Percentiles rank a stretch among this genome's conserved stretches.
These are phyloP conservation scores for Gnathonemus echidnorhynchus DNA, from an alignment of 2,113 vertebrate species.

Conservation along the genomic window DNA sequence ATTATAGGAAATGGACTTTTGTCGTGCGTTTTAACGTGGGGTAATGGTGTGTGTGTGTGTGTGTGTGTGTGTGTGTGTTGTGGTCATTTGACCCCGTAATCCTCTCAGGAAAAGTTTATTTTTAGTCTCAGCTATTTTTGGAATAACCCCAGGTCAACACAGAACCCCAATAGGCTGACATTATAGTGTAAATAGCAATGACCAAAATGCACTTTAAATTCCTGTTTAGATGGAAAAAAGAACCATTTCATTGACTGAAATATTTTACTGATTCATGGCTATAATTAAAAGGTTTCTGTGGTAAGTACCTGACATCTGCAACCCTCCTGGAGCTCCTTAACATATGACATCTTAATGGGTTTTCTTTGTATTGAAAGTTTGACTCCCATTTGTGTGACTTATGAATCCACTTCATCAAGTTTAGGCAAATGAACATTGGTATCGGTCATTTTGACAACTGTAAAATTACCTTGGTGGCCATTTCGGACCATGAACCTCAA, in stretches of 20 bases:
- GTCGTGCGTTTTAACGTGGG: not conserved
- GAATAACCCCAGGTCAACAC: not conserved
- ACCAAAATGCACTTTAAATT: not conserved
- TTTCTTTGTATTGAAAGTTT: not conserved
- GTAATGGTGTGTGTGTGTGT: not conserved
- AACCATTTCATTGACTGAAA: not conserved
- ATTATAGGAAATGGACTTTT: not conserved
- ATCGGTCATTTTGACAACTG: not conserved
- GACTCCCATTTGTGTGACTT: not conserved
- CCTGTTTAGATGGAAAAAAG: not conserved
- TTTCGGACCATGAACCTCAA: not conserved
- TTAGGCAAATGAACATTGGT: not conserved
- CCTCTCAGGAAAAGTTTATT: not conserved
- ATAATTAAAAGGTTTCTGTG: not conserved
- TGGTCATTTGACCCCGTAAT: not conserved
- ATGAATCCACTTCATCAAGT: not conserved
- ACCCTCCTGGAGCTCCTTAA: not conserved
- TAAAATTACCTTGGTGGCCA: not conserved
- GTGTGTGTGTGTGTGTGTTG: not conserved
- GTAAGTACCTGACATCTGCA: not conserved
- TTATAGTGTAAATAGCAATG: not conserved
- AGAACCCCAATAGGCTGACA: not conserved
- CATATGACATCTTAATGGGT: not conserved
- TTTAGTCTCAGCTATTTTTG: not conserved
- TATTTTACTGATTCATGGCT: not conserved